These are phyloP conservation scores for Caenorhabditis sp. DNA, from an alignment of 2,888 invertebrate genomes.

Conservation along the genomic window DNA sequence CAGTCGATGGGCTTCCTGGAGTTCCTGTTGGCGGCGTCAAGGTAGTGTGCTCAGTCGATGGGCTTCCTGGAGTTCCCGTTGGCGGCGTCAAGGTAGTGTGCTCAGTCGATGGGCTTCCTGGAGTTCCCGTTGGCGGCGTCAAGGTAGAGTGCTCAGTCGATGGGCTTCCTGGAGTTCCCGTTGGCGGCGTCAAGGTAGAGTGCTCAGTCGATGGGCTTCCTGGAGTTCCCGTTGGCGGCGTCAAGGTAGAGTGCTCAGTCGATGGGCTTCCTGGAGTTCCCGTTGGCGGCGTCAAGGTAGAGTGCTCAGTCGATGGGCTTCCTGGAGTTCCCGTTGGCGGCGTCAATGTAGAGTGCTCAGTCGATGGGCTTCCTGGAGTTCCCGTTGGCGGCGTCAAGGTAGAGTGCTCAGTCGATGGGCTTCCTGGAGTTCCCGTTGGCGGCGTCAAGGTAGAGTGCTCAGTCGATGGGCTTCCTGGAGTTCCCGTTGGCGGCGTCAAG, in stretches of 20 bases:
- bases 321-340: too few species aligned
- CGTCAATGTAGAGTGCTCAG: too few species aligned
- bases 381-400: not conserved
- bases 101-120: not conserved
- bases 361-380: not conserved
- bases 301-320: too few species aligned
- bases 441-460: not conserved
- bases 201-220: not conserved
- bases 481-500: not conserved
- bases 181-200: not conserved
- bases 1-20: not conserved
- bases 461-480: not conserved
- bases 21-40: not conserved
- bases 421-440: slow-evolving; percentile 11
- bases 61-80: slow-evolving; percentile 10
- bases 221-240: not conserved
- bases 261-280: slow-evolving; percentile 4
- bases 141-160: not conserved
- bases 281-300: not conserved
- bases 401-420: not conserved
- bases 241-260: not conserved
- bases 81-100: not conserved
- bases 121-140: not conserved
- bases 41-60: not conserved
- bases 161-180: slow-evolving; percentile 4